A percentile compares a stretch with the other conserved stretches of the same genome.
These are phyloP conservation scores for Eriosoma lanigerum DNA, from an alignment of 1,140 invertebrate species.

Conservation along the genomic window DNA sequence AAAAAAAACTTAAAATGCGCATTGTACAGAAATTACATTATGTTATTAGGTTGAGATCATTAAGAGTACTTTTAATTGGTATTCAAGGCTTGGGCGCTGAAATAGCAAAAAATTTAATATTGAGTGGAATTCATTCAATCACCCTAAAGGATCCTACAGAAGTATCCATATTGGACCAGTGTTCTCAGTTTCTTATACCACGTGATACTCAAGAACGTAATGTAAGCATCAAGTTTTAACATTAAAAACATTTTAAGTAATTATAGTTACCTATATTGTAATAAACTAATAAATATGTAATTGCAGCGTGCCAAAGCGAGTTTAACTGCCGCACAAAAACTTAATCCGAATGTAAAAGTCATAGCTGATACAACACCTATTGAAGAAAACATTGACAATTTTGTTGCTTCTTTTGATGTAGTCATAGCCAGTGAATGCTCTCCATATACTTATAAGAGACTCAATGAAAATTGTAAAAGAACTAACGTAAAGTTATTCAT, in stretches of 20 bases:
- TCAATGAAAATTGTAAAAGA: conserved; percentile 79
- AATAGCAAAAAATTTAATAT: conserved; percentile 93
- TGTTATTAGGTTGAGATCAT: conserved; percentile 74
- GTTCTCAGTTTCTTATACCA: conserved; percentile 77
- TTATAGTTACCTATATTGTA: not conserved
- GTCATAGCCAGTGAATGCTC: conserved; percentile 78
- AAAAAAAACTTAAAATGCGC: not conserved
- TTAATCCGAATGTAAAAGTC: conserved; percentile 93
- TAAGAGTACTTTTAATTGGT: conserved; percentile 85
- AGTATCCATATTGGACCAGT: conserved; percentile 73
- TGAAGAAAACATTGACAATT: conserved; percentile 61
- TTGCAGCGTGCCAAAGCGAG: conserved; percentile 82
- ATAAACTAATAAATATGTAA: not conserved
- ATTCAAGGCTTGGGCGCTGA: conserved; percentile 90
- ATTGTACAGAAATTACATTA: not conserved
- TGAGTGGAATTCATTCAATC: conserved; percentile 89
- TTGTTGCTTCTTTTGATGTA: conserved; percentile 78
- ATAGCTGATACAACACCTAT: conserved; percentile 70
- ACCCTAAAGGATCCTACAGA: conserved; percentile 80
- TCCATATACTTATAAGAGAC: conserved; percentile 69
- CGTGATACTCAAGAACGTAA: conserved; percentile 71
- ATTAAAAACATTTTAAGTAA: no score
- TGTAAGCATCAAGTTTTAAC: conserved; percentile 59
- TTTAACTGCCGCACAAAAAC: conserved; percentile 70
- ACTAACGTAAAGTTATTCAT: conserved; percentile 82